Evolutionary conservation across 2,113 vertebrate genomes (phyloP).

Genomic region (Aix galericulata): DNA sequence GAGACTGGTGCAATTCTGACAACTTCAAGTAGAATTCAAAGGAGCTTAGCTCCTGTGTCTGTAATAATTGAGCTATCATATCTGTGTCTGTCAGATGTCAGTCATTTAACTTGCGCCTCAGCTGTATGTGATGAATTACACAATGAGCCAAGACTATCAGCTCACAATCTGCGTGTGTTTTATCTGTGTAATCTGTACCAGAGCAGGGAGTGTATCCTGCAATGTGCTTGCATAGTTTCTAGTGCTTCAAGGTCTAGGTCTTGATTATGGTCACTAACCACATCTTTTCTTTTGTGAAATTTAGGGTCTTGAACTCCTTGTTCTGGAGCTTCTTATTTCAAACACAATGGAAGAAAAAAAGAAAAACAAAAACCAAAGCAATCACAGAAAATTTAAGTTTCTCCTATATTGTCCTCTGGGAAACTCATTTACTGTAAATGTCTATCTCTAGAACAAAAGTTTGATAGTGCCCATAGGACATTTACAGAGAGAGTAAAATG

Average conservation of each 20-base stretch:
- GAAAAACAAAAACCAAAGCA: neutral
- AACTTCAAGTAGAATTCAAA: conserved; percentile 22
- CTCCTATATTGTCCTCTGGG: neutral
- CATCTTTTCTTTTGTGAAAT: neutral
- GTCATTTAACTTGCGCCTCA: conserved; percentile 37
- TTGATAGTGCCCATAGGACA: neutral
- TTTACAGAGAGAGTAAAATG: neutral
- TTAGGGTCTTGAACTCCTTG: neutral
- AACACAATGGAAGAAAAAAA: neutral
- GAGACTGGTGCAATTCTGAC: neutral
- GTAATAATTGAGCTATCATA: conserved; percentile 55
- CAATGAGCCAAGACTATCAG: neutral
- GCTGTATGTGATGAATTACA: conserved; percentile 13
- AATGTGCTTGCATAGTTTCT: neutral
- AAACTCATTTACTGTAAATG: conserved; percentile 6
- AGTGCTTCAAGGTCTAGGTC: neutral
- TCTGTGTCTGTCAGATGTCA: conserved; percentile 62
- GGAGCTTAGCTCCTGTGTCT: neutral
- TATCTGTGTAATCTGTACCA: neutral
- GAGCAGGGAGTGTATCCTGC: neutral
- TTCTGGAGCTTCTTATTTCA: neutral
- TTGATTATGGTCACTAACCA: neutral
- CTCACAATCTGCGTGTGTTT: neutral
- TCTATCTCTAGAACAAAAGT: neutral
- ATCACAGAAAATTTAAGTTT: neutral